Conservation (phyloP, 2,113 vertebrate genomes). For the Rhinoderma darwinii region DNA sequence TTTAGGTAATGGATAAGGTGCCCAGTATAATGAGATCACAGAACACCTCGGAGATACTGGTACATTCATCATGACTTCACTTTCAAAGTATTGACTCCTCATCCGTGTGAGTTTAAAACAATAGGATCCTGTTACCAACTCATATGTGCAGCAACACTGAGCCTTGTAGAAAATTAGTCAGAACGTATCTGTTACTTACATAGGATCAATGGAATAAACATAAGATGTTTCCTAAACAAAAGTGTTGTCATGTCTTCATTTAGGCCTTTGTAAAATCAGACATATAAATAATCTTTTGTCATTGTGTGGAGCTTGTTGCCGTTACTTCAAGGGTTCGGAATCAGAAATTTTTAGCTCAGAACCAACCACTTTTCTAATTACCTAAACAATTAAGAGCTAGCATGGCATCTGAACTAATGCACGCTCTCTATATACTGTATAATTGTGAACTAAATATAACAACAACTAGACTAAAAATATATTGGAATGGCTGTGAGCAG, state of each 20-base stretch:
- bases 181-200: slow-evolving; percentile 28
- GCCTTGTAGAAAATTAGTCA: slow-evolving; percentile 30
- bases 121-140: slow-evolving; percentile 25
- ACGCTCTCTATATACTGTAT: too few species aligned
- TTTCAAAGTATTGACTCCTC: slow-evolving; percentile 36
- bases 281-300: neutral
- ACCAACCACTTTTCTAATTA: too few species aligned
- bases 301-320: neutral
- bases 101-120: slow-evolving; percentile 18
- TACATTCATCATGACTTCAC: slow-evolving; percentile 26
- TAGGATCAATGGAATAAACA: slow-evolving; percentile 25
- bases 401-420: too few species aligned
- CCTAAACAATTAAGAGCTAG: too few species aligned
- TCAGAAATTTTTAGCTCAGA: too few species aligned
- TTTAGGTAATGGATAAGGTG: neutral
- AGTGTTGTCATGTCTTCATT: slow-evolving; percentile 20
- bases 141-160: slow-evolving; percentile 19
- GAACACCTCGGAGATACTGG: neutral
- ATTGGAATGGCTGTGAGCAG: too few species aligned
- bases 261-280: neutral
- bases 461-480: too few species aligned
- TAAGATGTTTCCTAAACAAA: slow-evolving; percentile 2
- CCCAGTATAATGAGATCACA: neutral
- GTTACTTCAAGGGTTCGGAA: too few species aligned
- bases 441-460: too few species aligned